Base-by-base conservation (phyloP, 2,888 invertebrate genomes). In the Scelioninae gen. 1 region DNA sequence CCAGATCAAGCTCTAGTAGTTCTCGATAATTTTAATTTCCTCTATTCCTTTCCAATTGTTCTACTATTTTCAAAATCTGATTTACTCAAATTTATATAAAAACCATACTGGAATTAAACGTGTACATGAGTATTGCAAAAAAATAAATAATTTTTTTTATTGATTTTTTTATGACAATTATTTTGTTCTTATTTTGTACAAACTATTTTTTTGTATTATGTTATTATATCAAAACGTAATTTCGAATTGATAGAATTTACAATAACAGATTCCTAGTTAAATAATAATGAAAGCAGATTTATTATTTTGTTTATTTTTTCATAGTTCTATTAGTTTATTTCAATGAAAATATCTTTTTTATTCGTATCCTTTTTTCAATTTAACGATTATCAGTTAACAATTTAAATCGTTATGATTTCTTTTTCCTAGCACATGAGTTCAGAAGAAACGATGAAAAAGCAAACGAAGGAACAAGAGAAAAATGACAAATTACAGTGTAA, bases 1-100 rank as follows among this genome's bases (percentile, higher is more conserved):
- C 95, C 92, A 94, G 95, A 91, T 95, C 95, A 85, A 95, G 95
- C 88, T 95, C 96, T 82, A 96, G 95, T 92, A 95, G 95, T 92
- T 95, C 95, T 87, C 94, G 95, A 93, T 95, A 91, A 92, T 80
- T 72, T 58, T 43, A 15, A 47, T 40, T 62, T 45, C 68, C 34
- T 47, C 34, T 65, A 63, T 11, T 45, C 40, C 56, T 60, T 60
- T 69, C 63, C 45, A 60, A 40, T 11, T n/a, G n/a, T n/a, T n/a
- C n/a, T n/a, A n/a, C n/a, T n/a, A 38, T 13, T 13, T 43, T 53
- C 31, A 62, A 51, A 40, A 47, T 23, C 16, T 10, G 34, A 45
- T 63, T 74, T 45, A 51, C 32, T 65, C 65, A 32, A 56, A n/a
- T 74, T 53, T 32, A n/a, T 47, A 38, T 38, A 31, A n/a, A 51